These are phyloP conservation scores for Octodonta nipae DNA, from an alignment of 2,888 invertebrate species.

Conservation along the genomic window DNA sequence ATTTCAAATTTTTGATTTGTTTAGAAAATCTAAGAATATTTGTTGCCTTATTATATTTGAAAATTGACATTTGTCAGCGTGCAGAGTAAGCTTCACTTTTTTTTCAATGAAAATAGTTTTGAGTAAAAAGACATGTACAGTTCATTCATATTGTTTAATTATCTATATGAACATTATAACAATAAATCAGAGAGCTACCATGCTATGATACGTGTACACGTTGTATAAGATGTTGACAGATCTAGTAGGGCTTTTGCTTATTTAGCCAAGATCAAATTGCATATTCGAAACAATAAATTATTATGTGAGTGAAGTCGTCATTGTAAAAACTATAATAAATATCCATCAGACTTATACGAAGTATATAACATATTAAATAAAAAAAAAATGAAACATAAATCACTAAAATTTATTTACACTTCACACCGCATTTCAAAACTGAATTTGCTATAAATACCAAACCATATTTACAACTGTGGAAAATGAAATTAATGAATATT, in stretches of 20 bases:
- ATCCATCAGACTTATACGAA: conserved; percentile 33
- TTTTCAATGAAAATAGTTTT: too few species aligned
- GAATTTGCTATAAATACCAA: too few species aligned
- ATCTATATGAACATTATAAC: conserved; percentile 38
- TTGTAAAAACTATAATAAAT: conserved; percentile 30
- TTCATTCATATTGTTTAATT: conserved; percentile 29
- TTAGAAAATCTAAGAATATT: too few species aligned
- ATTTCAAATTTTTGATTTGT: too few species aligned
- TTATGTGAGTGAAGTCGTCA: conserved; percentile 24
- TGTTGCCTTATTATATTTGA: too few species aligned
- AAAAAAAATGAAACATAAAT: conserved; percentile 25
- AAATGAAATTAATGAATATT: too few species aligned
- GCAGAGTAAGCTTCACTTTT: too few species aligned
- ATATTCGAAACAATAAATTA: too few species aligned
- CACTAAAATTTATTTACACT: conserved; percentile 32
- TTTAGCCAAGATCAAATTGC: conserved; percentile 16
- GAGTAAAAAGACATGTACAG: conserved; percentile 8
- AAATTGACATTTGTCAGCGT: too few species aligned
- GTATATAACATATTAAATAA: conserved; percentile 16
- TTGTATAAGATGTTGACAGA: conserved; percentile 31
- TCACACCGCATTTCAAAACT: conserved; percentile 23
- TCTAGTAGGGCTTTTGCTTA: conserved; percentile 24
- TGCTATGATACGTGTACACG: conserved; percentile 34
- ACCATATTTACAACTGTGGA: too few species aligned
- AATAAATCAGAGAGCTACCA: conserved; percentile 38